These are phyloP conservation scores for Conus canariensis DNA, from an alignment of 2,888 invertebrate genomes.

Conservation along the genomic window DNA sequence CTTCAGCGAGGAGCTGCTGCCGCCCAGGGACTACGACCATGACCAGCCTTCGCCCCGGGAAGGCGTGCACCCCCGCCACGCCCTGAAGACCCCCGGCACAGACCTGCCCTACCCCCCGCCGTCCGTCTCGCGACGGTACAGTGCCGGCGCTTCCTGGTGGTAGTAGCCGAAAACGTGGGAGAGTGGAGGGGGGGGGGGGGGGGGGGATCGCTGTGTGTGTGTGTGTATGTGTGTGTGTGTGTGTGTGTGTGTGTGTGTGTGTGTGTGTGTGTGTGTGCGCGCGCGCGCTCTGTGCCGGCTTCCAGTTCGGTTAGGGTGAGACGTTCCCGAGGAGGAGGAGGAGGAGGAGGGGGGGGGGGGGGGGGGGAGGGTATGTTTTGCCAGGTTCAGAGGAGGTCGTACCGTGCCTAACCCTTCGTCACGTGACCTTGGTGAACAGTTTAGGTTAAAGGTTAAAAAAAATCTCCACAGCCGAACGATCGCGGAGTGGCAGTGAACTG, in stretches of 20 bases:
- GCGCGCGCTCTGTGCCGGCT: conserved; percentile 41
- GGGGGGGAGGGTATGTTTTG: too few relatives aligned
- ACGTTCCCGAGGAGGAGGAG: neutral
- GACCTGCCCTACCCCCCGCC: neutral
- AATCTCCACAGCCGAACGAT: too few relatives aligned
- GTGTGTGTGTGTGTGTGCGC: conserved; percentile 1
- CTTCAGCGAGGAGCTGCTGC: conserved; percentile 46
- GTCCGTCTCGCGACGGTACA: conserved; percentile 26
- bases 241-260: too few relatives aligned
- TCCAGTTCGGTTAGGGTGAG: conserved; percentile 36
- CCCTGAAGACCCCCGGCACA: neutral
- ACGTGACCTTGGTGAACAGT: neutral
- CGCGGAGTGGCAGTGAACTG: too few relatives aligned
- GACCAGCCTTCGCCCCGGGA: conserved; percentile 42
- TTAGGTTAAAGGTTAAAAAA: too few relatives aligned
- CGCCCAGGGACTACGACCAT: conserved; percentile 61
- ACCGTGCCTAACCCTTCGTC: neutral
- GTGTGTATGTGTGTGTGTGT: too few relatives aligned
- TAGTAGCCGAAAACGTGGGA: too few relatives aligned
- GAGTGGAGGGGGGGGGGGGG: too few relatives aligned
- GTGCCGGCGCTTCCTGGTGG: conserved; percentile 47
- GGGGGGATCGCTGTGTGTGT: too few relatives aligned
- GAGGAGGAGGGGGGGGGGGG: too few relatives aligned
- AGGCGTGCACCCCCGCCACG: neutral
- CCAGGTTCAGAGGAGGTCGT: neutral